Conservation (phyloP, 1,140 invertebrate genomes). For the Lutraria rhynchaena region DNA sequence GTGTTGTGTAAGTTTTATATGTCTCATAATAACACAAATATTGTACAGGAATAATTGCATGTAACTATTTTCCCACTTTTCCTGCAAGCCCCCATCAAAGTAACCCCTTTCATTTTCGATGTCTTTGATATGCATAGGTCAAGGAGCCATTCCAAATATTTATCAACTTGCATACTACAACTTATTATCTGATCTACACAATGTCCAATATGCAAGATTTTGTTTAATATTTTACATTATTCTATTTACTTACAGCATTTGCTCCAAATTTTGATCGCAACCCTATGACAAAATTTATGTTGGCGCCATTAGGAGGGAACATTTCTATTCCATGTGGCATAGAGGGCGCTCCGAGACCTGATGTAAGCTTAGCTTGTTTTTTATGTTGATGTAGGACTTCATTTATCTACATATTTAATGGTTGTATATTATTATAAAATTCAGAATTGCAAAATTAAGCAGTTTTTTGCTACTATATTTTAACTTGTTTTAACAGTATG, state of each 20-base stretch:
- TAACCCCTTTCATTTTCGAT: too few species aligned
- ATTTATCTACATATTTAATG: too few species aligned
- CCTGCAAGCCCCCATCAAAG: too few species aligned
- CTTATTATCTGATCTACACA: too few species aligned
- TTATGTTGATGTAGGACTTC: neutral
- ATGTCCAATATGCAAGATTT: too few species aligned
- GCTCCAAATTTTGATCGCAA: slow-evolving; percentile 40
- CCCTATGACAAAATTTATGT: slow-evolving; percentile 15
- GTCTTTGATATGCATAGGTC: neutral
- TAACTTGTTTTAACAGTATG: too few species aligned
- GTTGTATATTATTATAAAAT: too few species aligned
- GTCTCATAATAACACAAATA: too few species aligned
- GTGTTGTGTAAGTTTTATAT: slow-evolving; percentile 83
- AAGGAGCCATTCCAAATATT: neutral
- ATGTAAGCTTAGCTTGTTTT: slow-evolving; percentile 9
- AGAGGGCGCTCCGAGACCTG: slow-evolving; percentile 37
- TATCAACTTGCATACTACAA: neutral
- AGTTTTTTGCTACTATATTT: too few species aligned
- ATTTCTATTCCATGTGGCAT: slow-evolving; percentile 31
- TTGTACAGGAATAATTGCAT: too few species aligned
- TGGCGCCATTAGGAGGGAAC: slow-evolving; percentile 38
- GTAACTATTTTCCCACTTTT: too few species aligned
- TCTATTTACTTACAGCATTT: slow-evolving; percentile 28
- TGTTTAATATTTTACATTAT: neutral
- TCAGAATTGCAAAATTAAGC: too few species aligned